A percentile compares a stretch with the other conserved stretches of the same genome.
Conservation (phyloP, 1,140 invertebrate genomes). For the Lordiphosa clarofinis region DNA sequence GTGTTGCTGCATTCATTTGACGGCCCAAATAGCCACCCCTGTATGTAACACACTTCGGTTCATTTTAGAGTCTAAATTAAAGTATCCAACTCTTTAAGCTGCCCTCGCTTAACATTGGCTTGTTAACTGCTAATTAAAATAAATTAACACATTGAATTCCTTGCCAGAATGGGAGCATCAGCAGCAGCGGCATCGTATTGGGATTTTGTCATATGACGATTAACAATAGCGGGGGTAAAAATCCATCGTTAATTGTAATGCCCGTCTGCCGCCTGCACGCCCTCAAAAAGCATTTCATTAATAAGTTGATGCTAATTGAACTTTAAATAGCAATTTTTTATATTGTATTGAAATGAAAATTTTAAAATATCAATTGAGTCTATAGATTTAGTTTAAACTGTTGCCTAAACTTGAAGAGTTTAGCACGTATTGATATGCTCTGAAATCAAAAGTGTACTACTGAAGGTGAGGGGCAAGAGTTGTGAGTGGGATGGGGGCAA, state of each 20-base stretch:
- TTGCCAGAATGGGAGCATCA: constrained; percentile 12
- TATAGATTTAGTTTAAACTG: too few species aligned
- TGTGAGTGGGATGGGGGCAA: too few species aligned
- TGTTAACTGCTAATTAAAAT: constrained; percentile 69
- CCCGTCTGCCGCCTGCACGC: constrained; percentile 6
- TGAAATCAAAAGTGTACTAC: constrained; percentile 1
- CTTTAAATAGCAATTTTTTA: constrained; percentile 37
- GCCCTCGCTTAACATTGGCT: constrained; percentile 32
- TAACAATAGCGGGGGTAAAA: constrained; percentile 10
- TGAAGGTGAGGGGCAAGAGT: too few species aligned
- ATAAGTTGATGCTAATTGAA: constrained; percentile 36
- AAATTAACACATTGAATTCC: constrained; percentile 61
- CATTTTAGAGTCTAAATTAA: too few species aligned
- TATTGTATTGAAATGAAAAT: constrained; percentile 8
- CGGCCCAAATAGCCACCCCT: too few species aligned
- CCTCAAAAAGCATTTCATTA: constrained; percentile 40
- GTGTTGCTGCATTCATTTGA: too few species aligned
- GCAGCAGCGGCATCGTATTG: constrained; percentile 1
- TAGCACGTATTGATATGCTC: constrained; percentile 6
- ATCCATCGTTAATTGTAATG: constrained; percentile 32
- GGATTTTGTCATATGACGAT: constrained; percentile 60
- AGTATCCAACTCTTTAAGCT: constrained; percentile 16
- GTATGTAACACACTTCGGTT: too few species aligned
- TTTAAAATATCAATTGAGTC: constrained; percentile 18
- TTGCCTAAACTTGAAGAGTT: constrained; percentile 1